A percentile compares a stretch with the other conserved stretches of the same genome.
Evolutionary conservation across 1,140 invertebrate species (phyloP).

Genomic region (Aphelenchoides fujianensis): DNA sequence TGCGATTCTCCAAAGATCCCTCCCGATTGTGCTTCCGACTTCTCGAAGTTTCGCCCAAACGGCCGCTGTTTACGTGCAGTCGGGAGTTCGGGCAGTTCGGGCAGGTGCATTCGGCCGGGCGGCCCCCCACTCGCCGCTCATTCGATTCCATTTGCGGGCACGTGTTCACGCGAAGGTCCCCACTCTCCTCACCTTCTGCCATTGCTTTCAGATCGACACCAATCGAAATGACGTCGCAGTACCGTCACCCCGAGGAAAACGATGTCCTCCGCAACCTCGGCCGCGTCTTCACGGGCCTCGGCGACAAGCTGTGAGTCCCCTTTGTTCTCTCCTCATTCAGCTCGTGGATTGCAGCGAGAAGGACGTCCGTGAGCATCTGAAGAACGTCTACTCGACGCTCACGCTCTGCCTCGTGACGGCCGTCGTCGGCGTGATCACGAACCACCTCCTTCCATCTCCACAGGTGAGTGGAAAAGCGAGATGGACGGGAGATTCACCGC

Average conservation of each 20-base stretch:
- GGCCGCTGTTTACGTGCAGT: too few species aligned
- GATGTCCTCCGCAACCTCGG: slow-evolving; percentile 42
- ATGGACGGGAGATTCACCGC: slow-evolving; percentile 61
- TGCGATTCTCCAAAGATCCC: too few species aligned
- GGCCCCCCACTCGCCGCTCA: too few species aligned
- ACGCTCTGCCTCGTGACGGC: slow-evolving; percentile 78
- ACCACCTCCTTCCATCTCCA: slow-evolving; percentile 73
- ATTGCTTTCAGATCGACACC: background rate
- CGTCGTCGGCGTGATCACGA: slow-evolving; percentile 75
- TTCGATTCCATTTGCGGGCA: too few species aligned
- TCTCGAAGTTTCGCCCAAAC: too few species aligned
- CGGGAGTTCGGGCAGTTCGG: too few species aligned
- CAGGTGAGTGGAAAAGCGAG: slow-evolving; percentile 61
- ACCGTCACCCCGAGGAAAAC: slow-evolving; percentile 23
- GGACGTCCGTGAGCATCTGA: slow-evolving; percentile 79
- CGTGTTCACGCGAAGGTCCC: too few species aligned
- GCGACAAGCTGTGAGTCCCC: slow-evolving; percentile 36
- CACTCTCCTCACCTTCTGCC: too few species aligned
- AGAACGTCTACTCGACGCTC: slow-evolving; percentile 88
- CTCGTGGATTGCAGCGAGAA: slow-evolving; percentile 68
- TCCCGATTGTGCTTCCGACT: too few species aligned
- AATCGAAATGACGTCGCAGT: slow-evolving; percentile 11
- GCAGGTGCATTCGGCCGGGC: too few species aligned
- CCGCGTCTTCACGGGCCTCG: slow-evolving; percentile 40
- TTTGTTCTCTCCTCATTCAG: slow-evolving; percentile 18